Base-by-base conservation (phyloP, 2,113 vertebrate genomes). In the Brachyhypopomus gauderio region DNA sequence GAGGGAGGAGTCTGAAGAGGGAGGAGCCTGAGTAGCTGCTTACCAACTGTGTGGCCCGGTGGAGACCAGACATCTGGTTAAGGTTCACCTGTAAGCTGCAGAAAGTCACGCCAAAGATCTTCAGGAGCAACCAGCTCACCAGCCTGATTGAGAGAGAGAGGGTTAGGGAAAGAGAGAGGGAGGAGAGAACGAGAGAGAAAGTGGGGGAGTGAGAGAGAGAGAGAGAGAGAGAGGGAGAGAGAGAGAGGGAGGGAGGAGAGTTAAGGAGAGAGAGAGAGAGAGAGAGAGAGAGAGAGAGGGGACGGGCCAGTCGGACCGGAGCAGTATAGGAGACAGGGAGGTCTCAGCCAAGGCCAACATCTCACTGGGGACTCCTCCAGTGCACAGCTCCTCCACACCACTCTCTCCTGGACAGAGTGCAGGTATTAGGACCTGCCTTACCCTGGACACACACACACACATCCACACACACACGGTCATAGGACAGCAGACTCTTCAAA, bases 31-130 rank as follows among this genome's bases (percentile, higher is more conserved):
- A 22, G 0, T 8, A 45, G 60, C 0, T 20, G 41, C 63, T 84
- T 86, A 94, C 93, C 92, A 89, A 88, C 86, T 90, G 82, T 52
- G 90, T 85, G 45, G 88, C 89, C 67, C 23, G 88, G 79, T 88
- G 90, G 74, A 94, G 84, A 75, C 87, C 85, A 1, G 76, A 34
- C 77, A 93, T 69, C 84, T 94, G 92, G 88, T 87, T 91, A 77
- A 92, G 90, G 86, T 93, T 93, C 55, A 93, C 86, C 84, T 93
- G 89, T 62, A 94, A 84, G 16, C 86, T 90, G 77, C 84, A 87
- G 86, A 93, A 93, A 23, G 90, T 23, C 16, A 84, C 84, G 4
- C 87, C 17, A 76, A 93, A 85, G 60, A 90, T 72, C 90, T 93
- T 94, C 88, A 93, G 80, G 87, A 90, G 84, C 81, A 86, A 8